These are phyloP conservation scores for Conus ventricosus DNA, from an alignment of 1,140 invertebrate genomes.

Conservation along the genomic window DNA sequence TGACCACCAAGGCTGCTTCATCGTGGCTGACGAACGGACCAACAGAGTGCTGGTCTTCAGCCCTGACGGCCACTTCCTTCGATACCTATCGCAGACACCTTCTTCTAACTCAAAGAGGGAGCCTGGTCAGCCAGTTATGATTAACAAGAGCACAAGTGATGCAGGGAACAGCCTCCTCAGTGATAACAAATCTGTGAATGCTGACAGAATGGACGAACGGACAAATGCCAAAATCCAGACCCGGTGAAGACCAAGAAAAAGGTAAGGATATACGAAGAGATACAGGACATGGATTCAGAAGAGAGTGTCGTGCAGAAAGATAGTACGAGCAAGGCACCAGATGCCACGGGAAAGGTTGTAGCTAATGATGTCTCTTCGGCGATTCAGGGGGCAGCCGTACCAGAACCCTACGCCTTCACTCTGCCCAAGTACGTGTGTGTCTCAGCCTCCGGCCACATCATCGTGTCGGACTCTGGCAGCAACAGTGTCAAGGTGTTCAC, in stretches of 20 bases:
- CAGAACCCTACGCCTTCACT: constrained; percentile 30
- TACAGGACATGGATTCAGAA: not conserved
- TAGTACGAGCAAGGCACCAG: not conserved
- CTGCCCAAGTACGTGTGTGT: constrained; percentile 54
- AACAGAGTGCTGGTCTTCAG: constrained; percentile 47
- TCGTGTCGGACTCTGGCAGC: constrained; percentile 65
- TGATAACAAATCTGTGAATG: not conserved
- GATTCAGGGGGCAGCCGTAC: not conserved
- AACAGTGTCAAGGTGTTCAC: constrained; percentile 64
- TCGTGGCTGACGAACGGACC: constrained; percentile 47
- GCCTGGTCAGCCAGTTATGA: not conserved
- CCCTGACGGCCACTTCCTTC: constrained; percentile 36
- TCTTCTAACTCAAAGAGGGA: not conserved
- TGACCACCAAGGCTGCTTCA: constrained; percentile 43
- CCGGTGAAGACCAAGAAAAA: not conserved
- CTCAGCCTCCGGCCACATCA: constrained; percentile 48
- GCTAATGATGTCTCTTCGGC: not conserved
- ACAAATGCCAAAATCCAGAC: no score
- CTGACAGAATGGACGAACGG: not conserved
- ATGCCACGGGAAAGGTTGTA: not conserved
- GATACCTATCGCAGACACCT: not conserved
- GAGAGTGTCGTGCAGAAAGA: not conserved
- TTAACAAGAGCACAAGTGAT: not conserved
- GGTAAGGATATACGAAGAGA: not conserved
- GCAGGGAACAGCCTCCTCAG: not conserved